A percentile compares a stretch with the other conserved stretches of the same genome.
phyloP scores from a whole-genome alignment of 2,113 vertebrate species.

The Nesogale talazaci region DNA sequence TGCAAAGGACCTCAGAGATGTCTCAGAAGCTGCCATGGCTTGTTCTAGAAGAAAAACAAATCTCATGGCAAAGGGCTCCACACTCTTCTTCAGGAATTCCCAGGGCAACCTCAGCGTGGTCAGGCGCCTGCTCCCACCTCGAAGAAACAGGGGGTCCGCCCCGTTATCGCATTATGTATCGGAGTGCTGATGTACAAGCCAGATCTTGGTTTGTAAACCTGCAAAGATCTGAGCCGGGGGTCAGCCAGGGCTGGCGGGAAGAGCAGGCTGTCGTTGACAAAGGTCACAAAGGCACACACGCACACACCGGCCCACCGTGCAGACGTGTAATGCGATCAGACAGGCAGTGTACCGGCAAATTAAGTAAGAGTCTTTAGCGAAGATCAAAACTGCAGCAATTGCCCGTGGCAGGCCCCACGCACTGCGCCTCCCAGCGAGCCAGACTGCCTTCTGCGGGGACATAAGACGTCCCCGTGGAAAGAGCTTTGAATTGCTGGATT shows the following conservation, averaged over 20 bases:
- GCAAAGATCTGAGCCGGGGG: neutral
- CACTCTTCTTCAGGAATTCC: neutral
- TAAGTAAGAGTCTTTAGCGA: neutral
- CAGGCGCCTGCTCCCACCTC: accelerated
- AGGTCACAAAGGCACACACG: neutral
- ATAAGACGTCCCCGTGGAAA: neutral
- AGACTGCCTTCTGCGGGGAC: neutral
- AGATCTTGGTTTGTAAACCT: conserved; percentile 1
- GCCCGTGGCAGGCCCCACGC: neutral
- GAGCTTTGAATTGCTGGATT: neutral
- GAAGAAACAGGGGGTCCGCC: neutral
- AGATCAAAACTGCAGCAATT: neutral
- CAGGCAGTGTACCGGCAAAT: conserved; percentile 5
- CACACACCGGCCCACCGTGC: neutral
- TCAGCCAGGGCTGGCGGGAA: neutral
- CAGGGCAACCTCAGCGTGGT: too few species aligned
- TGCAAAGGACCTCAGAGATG: neutral
- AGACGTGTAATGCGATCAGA: conserved; percentile 5
- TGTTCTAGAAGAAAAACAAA: neutral
- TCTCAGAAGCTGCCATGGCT: neutral
- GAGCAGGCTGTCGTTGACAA: conserved; percentile 26
- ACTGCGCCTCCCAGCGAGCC: neutral
- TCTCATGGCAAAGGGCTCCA: neutral
- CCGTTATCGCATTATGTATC: conserved; percentile 9
- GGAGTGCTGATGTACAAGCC: conserved; percentile 38